Evolutionary conservation across 2,797 vertebrate genomes (phyloP).

Genomic region (Brachyrhaphis roseni): DNA sequence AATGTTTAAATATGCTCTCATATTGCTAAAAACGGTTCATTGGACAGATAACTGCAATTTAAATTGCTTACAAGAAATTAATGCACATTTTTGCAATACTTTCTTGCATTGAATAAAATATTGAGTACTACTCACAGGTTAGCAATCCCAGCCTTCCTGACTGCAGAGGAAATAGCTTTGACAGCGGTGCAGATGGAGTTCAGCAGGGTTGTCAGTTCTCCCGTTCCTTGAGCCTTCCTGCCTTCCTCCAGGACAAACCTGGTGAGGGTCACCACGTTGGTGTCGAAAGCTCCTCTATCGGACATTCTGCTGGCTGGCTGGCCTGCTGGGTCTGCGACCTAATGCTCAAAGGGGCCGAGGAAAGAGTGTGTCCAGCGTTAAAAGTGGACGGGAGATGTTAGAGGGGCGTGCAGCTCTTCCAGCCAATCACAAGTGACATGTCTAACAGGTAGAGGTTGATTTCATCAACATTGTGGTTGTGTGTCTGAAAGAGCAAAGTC

Average conservation of each 20-base stretch:
- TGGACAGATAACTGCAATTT: neutral
- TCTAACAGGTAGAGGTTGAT: slow-evolving; percentile 19
- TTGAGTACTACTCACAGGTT: slow-evolving; percentile 86
- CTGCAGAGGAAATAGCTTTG: slow-evolving; percentile 91
- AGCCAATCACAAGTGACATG: slow-evolving; percentile 65
- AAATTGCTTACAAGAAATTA: rapidly evolving
- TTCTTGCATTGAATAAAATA: neutral
- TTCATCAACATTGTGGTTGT: slow-evolving; percentile 37
- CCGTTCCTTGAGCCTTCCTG: slow-evolving; percentile 86
- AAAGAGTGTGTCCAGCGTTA: slow-evolving; percentile 36
- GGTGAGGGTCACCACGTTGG: slow-evolving; percentile 90
- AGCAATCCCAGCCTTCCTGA: slow-evolving; percentile 93
- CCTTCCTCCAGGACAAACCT: slow-evolving; percentile 95
- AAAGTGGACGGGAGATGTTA: slow-evolving; percentile 44
- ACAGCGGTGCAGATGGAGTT: slow-evolving; percentile 91
- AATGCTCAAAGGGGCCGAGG: slow-evolving; percentile 29
- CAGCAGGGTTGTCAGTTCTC: slow-evolving; percentile 91
- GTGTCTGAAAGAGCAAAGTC: slow-evolving; percentile 68
- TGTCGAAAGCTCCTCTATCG: slow-evolving; percentile 87
- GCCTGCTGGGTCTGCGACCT: slow-evolving; percentile 28
- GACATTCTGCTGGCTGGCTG: slow-evolving; percentile 79
- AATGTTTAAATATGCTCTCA: neutral
- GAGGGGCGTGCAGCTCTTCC: slow-evolving; percentile 53
- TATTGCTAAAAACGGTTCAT: neutral
- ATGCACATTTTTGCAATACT: neutral